A percentile compares a stretch with the other conserved stretches of the same genome.
Conservation (phyloP, 2,888 invertebrate species). For the Agrochola lota region DNA sequence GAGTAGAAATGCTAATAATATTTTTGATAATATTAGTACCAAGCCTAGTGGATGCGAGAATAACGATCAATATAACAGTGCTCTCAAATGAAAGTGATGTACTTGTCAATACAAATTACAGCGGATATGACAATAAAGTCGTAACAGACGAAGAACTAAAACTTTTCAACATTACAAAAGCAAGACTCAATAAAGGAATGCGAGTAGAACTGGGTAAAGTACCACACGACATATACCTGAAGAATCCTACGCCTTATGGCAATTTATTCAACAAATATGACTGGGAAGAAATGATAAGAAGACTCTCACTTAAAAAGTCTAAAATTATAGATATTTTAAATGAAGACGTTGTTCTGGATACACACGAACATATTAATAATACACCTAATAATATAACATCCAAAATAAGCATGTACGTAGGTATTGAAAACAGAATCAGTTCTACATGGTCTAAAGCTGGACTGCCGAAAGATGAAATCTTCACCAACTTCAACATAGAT, state of each 20-base stretch:
- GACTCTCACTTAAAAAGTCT: constrained; percentile 70
- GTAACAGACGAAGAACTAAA: constrained; percentile 76
- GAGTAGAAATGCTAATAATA: constrained; percentile 32
- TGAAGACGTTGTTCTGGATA: constrained; percentile 70
- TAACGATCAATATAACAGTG: constrained; percentile 74
- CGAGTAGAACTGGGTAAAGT: constrained; percentile 76
- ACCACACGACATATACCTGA: constrained; percentile 79
- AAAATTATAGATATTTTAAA: constrained; percentile 75
- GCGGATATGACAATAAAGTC: constrained; percentile 74
- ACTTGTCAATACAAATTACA: constrained; percentile 63
- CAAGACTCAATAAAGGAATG: constrained; percentile 78
- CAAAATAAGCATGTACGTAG: constrained; percentile 65
- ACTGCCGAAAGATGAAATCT: constrained; percentile 72
- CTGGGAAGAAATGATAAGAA: constrained; percentile 78
- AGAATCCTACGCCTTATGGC: constrained; percentile 79
- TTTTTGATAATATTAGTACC: constrained; percentile 34
- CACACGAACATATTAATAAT: constrained; percentile 76
- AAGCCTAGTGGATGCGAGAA: constrained; percentile 63
- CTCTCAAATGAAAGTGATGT: constrained; percentile 67
- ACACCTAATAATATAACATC: constrained; percentile 67
- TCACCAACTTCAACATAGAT: constrained; percentile 71
- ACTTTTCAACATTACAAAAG: constrained; percentile 78
- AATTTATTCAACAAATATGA: constrained; percentile 76
- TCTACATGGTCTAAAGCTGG: constrained; percentile 77
- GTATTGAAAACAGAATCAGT: constrained; percentile 72